Evolutionary conservation across 2,888 invertebrate species (phyloP).

Genomic region (Corythucha ciliata): DNA sequence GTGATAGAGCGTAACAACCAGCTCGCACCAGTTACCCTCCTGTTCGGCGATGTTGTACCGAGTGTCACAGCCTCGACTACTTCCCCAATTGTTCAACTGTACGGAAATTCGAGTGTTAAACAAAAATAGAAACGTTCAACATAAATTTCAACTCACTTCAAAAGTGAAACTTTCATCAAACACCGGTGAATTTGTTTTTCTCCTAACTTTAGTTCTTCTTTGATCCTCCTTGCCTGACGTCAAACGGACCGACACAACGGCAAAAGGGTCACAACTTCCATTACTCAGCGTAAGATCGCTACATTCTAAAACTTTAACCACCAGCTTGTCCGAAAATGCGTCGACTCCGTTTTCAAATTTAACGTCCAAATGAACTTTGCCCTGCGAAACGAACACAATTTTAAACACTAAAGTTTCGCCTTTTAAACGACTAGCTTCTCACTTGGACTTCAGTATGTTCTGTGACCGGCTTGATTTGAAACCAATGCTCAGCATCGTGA

Average conservation of each 20-base stretch:
- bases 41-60: conserved; percentile 46
- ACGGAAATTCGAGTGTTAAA: too few species aligned
- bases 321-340: conserved; percentile 29
- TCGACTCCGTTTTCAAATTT: conserved; percentile 46
- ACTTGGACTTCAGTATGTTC: conserved; percentile 83
- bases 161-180: conserved; percentile 83
- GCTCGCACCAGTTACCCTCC: conserved; percentile 55
- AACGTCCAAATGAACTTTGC: conserved; percentile 75
- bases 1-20: conserved; percentile 78
- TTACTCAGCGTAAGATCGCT: conserved; percentile 79
- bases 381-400: conserved; percentile 37
- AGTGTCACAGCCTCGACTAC: conserved; percentile 37
- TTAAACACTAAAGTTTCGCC: neutral
- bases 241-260: conserved; percentile 67
- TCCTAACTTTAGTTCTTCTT: conserved; percentile 74
- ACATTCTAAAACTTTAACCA: conserved; percentile 62
- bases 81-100: conserved; percentile 31
- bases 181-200: conserved; percentile 81
- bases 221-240: conserved; percentile 70
- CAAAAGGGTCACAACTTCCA: conserved; percentile 86
- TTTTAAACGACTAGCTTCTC: too few species aligned
- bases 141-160: too few species aligned
- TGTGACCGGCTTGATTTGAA: conserved; percentile 72
- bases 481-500: conserved; percentile 90
- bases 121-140: too few species aligned